phyloP scores from a whole-genome alignment of 2,113 vertebrate species.

The Lampris incognitus region DNA sequence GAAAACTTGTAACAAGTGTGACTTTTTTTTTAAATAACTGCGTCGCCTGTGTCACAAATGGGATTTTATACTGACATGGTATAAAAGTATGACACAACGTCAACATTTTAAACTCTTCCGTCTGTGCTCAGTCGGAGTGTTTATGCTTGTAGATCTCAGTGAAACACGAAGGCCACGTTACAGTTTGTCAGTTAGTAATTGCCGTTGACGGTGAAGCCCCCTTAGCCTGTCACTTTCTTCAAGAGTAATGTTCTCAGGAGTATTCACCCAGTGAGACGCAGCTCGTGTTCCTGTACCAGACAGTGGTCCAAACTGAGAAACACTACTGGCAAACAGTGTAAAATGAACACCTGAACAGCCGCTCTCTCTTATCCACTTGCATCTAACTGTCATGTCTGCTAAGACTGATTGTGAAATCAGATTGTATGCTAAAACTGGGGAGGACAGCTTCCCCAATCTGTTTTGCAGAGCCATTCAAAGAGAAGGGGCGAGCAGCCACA shows the following conservation, averaged over 20 bases:
- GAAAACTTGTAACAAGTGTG: no score
- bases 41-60: no score
- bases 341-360: neutral
- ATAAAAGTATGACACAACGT: no score
- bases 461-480: neutral
- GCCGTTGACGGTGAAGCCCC: slow-evolving; percentile 22
- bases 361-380: neutral
- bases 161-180: neutral
- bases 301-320: slow-evolving; percentile 71
- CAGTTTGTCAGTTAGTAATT: slow-evolving; percentile 9
- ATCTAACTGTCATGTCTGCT: neutral
- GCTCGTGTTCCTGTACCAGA: slow-evolving; percentile 16
- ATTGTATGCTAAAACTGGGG: slow-evolving; percentile 47
- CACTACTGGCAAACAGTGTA: slow-evolving; percentile 20
- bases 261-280: slow-evolving; percentile 14
- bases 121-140: no score
- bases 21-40: no score
- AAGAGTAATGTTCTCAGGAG: slow-evolving; percentile 47
- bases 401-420: neutral
- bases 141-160: neutral
- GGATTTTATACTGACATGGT: no score
- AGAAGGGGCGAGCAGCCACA: neutral
- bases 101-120: no score
- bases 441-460: neutral
- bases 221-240: slow-evolving; percentile 23